Evolutionary conservation across 2,113 vertebrate species (phyloP).

Genomic region (Onychostoma macrolepis): DNA sequence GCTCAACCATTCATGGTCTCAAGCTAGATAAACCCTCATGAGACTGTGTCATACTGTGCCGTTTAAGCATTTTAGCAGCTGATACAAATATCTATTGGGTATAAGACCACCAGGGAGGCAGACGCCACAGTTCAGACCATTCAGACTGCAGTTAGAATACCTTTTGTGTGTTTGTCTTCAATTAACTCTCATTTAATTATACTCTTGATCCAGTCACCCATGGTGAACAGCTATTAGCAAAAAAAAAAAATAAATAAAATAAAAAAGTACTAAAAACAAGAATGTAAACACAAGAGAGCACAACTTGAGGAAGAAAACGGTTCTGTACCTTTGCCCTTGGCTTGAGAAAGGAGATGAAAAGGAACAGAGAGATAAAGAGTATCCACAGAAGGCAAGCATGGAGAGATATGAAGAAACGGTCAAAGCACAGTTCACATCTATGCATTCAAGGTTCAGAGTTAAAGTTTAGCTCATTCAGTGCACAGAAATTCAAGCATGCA

Average conservation of each 20-base stretch:
- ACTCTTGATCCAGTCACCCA: constrained; percentile 64
- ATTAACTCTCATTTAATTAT: constrained; percentile 69
- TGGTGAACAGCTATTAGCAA: constrained; percentile 62
- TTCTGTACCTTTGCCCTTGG: constrained; percentile 98
- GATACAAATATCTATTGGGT: neutral
- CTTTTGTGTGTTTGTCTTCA: constrained; percentile 55
- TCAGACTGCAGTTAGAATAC: constrained; percentile 28
- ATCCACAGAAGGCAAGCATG: constrained; percentile 69
- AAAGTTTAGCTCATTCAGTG: neutral
- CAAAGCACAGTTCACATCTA: constrained; percentile 27
- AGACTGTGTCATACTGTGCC: neutral
- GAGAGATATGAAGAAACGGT: neutral
- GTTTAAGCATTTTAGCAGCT: neutral
- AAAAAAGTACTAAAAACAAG: constrained; percentile 57
- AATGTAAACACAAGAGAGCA: constrained; percentile 61
- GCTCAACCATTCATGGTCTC: neutral
- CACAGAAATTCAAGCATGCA: constrained; percentile 40
- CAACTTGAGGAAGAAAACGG: constrained; percentile 67
- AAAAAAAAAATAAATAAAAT: too few relatives aligned
- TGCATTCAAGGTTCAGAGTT: constrained; percentile 15
- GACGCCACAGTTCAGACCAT: constrained; percentile 40
- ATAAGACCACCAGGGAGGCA: constrained; percentile 33
- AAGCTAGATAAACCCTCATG: neutral
- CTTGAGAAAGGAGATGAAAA: constrained; percentile 81
- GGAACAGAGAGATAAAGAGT: constrained; percentile 69